phyloP scores from a whole-genome alignment of 2,113 vertebrate genomes.

The Gulo gulo region DNA sequence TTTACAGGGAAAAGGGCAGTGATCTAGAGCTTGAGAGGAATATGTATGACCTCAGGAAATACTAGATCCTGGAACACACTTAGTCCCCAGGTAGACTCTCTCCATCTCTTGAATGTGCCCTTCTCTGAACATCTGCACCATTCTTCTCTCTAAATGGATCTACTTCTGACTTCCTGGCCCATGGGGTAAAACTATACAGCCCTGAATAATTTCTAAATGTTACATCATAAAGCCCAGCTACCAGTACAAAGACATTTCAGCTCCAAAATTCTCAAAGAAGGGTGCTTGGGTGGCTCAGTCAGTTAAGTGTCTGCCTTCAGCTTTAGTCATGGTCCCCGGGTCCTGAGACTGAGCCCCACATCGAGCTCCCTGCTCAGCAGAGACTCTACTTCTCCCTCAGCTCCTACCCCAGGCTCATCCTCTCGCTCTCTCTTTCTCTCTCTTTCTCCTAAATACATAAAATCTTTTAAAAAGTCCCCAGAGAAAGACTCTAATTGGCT shows the following conservation, averaged over 20 bases:
- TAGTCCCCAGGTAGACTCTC: neutral
- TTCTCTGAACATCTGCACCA: neutral
- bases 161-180: neutral
- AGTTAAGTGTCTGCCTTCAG: neutral
- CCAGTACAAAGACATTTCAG: neutral
- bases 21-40: neutral
- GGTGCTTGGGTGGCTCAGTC: neutral
- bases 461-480: neutral
- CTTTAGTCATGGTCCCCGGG: neutral
- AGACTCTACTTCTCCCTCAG: neutral
- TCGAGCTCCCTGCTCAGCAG: neutral
- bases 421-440: neutral
- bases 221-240: neutral
- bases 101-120: neutral
- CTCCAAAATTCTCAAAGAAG: neutral
- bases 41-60: neutral
- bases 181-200: neutral
- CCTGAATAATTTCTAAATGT: neutral
- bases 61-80: neutral
- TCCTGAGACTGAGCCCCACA: neutral
- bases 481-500: neutral
- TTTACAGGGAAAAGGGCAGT: neutral
- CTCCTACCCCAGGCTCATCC: neutral
- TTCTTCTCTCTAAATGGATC: neutral
- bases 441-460: neutral